phyloP scores from a whole-genome alignment of 2,888 invertebrate species.

The Parascotia fuliginaria region DNA sequence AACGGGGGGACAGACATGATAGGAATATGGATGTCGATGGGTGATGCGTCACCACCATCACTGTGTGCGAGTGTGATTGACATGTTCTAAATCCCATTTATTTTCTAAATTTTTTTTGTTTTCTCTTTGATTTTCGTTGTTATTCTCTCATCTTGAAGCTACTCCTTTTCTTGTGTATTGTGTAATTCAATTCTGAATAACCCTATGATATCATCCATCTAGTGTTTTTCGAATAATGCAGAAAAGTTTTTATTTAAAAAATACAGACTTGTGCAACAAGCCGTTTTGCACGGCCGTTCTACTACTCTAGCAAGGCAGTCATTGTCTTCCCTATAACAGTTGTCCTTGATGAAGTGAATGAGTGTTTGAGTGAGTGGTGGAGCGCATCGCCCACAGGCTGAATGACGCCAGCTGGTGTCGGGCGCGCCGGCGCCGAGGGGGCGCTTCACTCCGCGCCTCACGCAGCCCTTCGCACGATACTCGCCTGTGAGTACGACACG shows the following conservation, averaged over 20 bases:
- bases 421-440: slow-evolving; percentile 29
- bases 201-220: too few relatives aligned
- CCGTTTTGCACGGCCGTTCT: too few relatives aligned
- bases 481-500: slow-evolving; percentile 33
- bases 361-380: slow-evolving; percentile 43
- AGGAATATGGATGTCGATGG: slow-evolving; percentile 68
- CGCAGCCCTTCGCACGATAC: slow-evolving; percentile 8
- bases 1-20: slow-evolving; percentile 65
- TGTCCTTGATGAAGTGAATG: not conserved
- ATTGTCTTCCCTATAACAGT: not conserved
- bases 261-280: too few relatives aligned
- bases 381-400: slow-evolving; percentile 65
- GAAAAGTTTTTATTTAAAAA: too few relatives aligned
- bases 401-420: slow-evolving; percentile 58
- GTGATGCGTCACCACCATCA: slow-evolving; percentile 64
- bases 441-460: slow-evolving; percentile 16
- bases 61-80: slow-evolving; percentile 39
- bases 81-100: slow-evolving; percentile 3
- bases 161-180: too few relatives aligned
- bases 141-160: too few relatives aligned
- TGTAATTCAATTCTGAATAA: too few relatives aligned
- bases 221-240: too few relatives aligned
- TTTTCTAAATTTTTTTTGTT: slow-evolving; percentile 9
- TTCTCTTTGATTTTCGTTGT: not conserved
- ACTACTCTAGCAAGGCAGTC: too few relatives aligned